Base-by-base conservation (phyloP, 2,888 invertebrate genomes). In the Eupithecia insigniata region DNA sequence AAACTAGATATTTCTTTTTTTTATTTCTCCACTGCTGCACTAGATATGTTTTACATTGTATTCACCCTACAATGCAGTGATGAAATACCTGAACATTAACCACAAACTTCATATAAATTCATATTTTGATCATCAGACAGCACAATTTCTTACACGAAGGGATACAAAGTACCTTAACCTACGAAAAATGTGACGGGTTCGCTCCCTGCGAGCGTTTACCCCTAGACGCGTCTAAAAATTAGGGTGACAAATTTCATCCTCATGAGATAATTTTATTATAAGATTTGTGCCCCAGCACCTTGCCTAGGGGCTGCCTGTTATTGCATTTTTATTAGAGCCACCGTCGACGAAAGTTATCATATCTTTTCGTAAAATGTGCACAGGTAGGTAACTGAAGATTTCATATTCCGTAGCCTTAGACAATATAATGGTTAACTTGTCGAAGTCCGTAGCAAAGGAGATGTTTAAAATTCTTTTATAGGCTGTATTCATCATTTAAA, bases 221-320 rank as follows among this genome's bases (percentile, higher is more conserved):
- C 76, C 75, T 78, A 79, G 79, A 77, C 75, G 74, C 72, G 77
- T 80, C 81, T 82, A 82, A 86, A 87, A 89, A 87, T 88, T 87
- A 85, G 87, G 86, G 87, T 87, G 87, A 87, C 88, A 90, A 89
- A 88, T 91, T 90, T 86, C 87, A 88, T 88, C 86, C 84, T 87
- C 88, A 80, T 84, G 88, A 88, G 87, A 88, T 92, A 92, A 92
- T 92, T 91, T 91, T 92, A 91, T 93, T 92, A 90, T 86, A 84
- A 90, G 90, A 91, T 90, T 91, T 87, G 81, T 84, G 88, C 87
- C 88, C 76, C 83, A 79, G 89, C 36, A 26, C 6, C 6, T 34
- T 16, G 64, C 64, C 87, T 83, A 81, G 82, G 81, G 80, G 83
- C 84, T 83, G 81, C 86, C 82, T 85, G 87, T 92, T 92, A 92